Evolutionary conservation across 2,888 invertebrate species (phyloP).

Genomic region (Cylloceria caligata): DNA sequence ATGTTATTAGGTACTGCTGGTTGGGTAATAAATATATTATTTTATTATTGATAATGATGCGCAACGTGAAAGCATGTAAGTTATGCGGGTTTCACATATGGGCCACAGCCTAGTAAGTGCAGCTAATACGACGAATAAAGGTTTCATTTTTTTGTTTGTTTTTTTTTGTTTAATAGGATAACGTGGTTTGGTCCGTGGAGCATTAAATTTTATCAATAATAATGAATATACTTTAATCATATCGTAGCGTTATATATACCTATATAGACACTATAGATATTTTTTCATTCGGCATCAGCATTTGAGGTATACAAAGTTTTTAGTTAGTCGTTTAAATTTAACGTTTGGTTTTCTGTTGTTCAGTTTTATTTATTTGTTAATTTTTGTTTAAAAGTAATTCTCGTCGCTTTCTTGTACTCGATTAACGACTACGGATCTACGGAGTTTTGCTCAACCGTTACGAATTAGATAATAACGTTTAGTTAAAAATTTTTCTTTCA

Average conservation of each 20-base stretch:
- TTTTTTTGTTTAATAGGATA: slow-evolving; percentile 71
- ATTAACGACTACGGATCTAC: background rate
- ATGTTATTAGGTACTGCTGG: slow-evolving; percentile 57
- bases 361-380: slow-evolving; percentile 25
- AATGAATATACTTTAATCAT: slow-evolving; percentile 65
- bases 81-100: slow-evolving; percentile 66
- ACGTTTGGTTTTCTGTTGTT: slow-evolving; percentile 31
- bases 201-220: slow-evolving; percentile 78
- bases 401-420: background rate
- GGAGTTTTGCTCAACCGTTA: slow-evolving; percentile 42
- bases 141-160: slow-evolving; percentile 55
- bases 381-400: slow-evolving; percentile 13
- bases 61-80: slow-evolving; percentile 64
- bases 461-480: slow-evolving; percentile 29
- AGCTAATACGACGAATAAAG: slow-evolving; percentile 77
- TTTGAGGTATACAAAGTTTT: slow-evolving; percentile 69
- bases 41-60: slow-evolving; percentile 63
- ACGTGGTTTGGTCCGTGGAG: slow-evolving; percentile 81
- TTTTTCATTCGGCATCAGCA: slow-evolving; percentile 51
- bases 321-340: slow-evolving; percentile 44
- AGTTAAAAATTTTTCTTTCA: background rate
- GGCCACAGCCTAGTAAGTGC: slow-evolving; percentile 77
- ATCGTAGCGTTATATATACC: slow-evolving; percentile 69
- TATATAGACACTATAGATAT: slow-evolving; percentile 62
- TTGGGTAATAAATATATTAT: slow-evolving; percentile 62